Conservation (phyloP, 2,113 vertebrate genomes). For the Ageneiosus marmoratus region DNA sequence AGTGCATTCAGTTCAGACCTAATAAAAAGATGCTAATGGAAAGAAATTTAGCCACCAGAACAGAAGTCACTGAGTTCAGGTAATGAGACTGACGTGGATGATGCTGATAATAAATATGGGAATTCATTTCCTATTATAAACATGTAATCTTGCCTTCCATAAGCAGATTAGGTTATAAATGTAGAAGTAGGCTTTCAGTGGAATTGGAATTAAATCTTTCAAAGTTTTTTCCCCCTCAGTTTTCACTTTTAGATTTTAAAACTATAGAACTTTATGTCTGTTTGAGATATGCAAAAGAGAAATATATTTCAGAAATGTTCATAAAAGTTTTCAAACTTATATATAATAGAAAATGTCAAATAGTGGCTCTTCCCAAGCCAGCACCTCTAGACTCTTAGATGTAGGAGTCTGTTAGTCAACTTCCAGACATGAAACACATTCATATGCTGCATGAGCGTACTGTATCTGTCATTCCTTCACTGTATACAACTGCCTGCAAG, state of each 20-base stretch:
- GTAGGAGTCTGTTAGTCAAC: not conserved
- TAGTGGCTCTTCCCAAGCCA: not conserved
- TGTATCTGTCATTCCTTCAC: constrained; percentile 38
- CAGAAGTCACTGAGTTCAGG: not conserved
- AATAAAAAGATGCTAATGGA: not conserved
- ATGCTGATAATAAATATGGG: not conserved
- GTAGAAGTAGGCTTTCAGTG: not conserved
- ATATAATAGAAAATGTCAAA: not conserved
- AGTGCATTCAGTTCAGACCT: not conserved
- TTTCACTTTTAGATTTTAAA: not conserved
- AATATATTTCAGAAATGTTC: not conserved
- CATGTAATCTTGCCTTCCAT: not conserved
- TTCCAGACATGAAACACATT: constrained; percentile 9
- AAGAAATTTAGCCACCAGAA: not conserved
- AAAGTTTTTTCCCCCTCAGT: not conserved
- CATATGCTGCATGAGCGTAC: constrained; percentile 9
- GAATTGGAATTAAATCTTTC: not conserved
- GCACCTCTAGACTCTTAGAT: not conserved
- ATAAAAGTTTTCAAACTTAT: not conserved
- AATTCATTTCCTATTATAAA: not conserved
- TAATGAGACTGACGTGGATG: no score
- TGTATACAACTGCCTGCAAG: constrained; percentile 40
- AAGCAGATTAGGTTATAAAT: not conserved
- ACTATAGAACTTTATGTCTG: not conserved
- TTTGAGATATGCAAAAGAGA: not conserved